Evolutionary conservation across 2,888 invertebrate species (phyloP), one percentile per base, ranked within the genome.

Genomic region (Ypsolopha scabrella): DNA sequence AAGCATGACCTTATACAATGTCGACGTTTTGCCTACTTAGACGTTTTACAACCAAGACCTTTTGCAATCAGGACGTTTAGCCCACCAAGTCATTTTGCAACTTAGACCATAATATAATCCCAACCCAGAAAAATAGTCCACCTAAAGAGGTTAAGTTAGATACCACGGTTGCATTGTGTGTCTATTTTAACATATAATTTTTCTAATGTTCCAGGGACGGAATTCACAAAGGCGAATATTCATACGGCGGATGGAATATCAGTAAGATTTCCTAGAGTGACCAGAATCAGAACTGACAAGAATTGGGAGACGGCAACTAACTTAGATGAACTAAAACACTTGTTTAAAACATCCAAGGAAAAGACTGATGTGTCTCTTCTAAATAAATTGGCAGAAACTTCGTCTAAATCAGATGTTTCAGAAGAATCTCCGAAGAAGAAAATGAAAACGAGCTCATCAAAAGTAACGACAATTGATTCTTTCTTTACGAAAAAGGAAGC

Each of bases 221-320:
- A 94, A 73, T 90, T 94, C 58, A 92, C 93, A 2, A 91, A 92
- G 70, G 92, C 93, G 2, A 92, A 92, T 52, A 89, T 93, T 6
- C 98, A 98, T 69, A 97, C 97, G 1, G 97, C 97, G 0, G 92
- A 93, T 62, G 96, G 97, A 1, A 97, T 98, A 63, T 97, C 97
- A 3, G 95, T 97, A 46, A 87, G 98, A 51, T 98, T 98, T 82
- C 98, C 98, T 0, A 89, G 98, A 59, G 94, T 98, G 0, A 93
- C 94, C 0, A 89, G 88, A 59, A 90, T 96, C 56, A 88, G 98
- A 51, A 81, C 90, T 51, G 98, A 98, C 71, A 98, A 98, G 77
- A 83, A 90, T 54, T 95, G 95, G 91, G 77, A 92, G 60, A 90
- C 92, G 0, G 96, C 97, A 0, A 98, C 97, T 0, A 91, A 89